Conservation (phyloP, 2,113 vertebrate genomes). For the Takifugu flavidus region DNA sequence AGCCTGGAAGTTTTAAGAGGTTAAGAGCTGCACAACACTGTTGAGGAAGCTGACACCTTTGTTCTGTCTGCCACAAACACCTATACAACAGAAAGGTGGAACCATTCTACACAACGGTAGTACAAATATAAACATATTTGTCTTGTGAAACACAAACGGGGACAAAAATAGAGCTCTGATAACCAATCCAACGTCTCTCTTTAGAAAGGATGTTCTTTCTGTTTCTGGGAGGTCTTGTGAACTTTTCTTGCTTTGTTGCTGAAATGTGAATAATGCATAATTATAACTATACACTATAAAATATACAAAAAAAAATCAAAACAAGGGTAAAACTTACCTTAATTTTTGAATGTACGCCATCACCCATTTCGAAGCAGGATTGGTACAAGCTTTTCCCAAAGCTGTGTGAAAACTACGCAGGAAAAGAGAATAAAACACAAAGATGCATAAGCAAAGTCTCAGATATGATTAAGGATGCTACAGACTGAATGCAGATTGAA, state of each 20-base stretch:
- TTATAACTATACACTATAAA: too few species aligned
- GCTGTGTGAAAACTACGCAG: conserved; percentile 60
- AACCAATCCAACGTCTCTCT: too few species aligned
- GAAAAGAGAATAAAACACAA: conserved; percentile 2
- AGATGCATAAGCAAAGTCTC: background rate
- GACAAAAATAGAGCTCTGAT: too few species aligned
- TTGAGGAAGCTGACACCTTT: background rate
- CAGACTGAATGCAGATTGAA: background rate
- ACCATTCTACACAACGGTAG: background rate
- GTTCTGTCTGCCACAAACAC: too few species aligned
- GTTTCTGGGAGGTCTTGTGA: conserved; percentile 17
- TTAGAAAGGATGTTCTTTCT: too few species aligned
- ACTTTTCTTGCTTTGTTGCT: conserved; percentile 35
- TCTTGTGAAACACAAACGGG: too few species aligned
- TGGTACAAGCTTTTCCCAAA: conserved; percentile 32
- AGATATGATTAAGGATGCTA: background rate
- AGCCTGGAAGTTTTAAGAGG: background rate
- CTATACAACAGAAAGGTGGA: too few species aligned
- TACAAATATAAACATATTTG: background rate
- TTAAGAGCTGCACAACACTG: background rate
- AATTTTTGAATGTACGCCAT: conserved; percentile 43
- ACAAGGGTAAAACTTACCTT: conserved; percentile 35
- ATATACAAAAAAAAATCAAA: too few species aligned
- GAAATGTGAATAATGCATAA: conserved; percentile 16
- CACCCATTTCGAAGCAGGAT: conserved; percentile 63